Evolutionary conservation across 2,888 invertebrate genomes (phyloP), one percentile per base, ranked within the genome.

Genomic region (Carterocephalus palaemon): DNA sequence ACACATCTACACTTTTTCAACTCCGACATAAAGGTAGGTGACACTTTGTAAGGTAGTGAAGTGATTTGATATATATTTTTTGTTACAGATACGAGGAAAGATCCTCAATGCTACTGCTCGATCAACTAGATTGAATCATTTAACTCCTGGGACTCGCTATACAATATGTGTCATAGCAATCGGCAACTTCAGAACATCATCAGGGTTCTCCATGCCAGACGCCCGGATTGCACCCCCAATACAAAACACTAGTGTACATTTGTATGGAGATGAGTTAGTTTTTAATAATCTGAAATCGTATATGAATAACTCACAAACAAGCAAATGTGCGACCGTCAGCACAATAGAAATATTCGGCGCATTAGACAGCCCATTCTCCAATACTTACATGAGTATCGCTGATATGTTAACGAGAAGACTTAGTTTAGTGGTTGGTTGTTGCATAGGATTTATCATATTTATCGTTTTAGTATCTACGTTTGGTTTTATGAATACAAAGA

Each of bases 81-180:
- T 24, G 19, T 24, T 1, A 38, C 88, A 94, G 94, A 91, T 94
- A 56, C 91, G 92, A 57, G 94, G 93, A 2, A 93, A 92, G 76
- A 88, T 91, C 56, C 75, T 95, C 56, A 94, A 94, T 60, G 89
- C 92, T 22, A 90, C 90, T 37, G 90, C 92, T 1, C 90, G 95
- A 57, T 92, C 93, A 5, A 90, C 93, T 46, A 92, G 92, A 73
- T 88, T 96, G 38, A 90, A 90, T 43, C 92, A 92, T 66, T 86
- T 97, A 54, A 89, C 89, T 50, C 92, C 96, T 2, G 94, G 93
- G 62, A 93, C 93, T 2, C 90, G 92, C 53, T 97, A 96, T 78
- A 89, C 92, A 50, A 92, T 97, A 62, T 97, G 96, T 77, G 95
- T 97, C 40, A 88, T 95, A 61, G 96, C 95, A n/a, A 83, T 94